Evolutionary conservation across 2,888 invertebrate genomes (phyloP), one percentile per base, ranked within the genome.

Genomic region (Drosophila pseudotalamancana): DNA sequence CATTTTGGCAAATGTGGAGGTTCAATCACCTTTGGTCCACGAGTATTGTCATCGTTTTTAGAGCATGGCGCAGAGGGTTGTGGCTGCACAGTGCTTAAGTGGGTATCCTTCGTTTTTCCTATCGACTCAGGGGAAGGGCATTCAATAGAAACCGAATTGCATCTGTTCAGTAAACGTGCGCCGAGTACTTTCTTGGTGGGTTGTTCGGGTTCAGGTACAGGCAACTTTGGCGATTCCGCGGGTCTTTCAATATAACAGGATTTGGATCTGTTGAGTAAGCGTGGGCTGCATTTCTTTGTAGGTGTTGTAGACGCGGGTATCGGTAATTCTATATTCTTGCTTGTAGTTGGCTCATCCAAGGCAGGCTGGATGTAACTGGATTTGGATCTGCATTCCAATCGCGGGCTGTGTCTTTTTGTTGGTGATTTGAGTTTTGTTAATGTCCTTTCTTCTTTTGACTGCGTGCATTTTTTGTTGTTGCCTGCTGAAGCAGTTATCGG

Each of bases 1-100:
- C 63, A 55, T n/a, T 51, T 74, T 0, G 89, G 89, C 34, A 91
- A 45, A 35, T 64, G 55, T 6, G 90, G 90, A 1, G 91, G 77
- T 5, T 73, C 62, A 45, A 91, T 90, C 6, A 91, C 62, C 4
- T 49, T 57, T 1, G 88, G 89, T 21, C 75, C 77, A 12, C 32
- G 21, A 6, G 1, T 9, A 8, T n/a, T 19, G 8, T 45, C 32
- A 11, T 23, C 6, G 1, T 19, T 19, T 16, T 11, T 18, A 25
- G 34, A 12, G n/a, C 0, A n/a, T 18, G 1, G 6, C n/a, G 14
- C 4, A 5, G 12, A 9, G 8, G 3, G 19, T n/a, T 12, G 9
- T 14, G n/a, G 8, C 3, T 18, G 29, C 0, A n/a, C n/a, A 19
- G 2, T 21, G 14, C 8, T 42, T 35, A 16, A 2, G 3, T 6